These are phyloP conservation scores for Saccostrea glomerata DNA, from an alignment of 1,140 invertebrate species.

Conservation along the genomic window DNA sequence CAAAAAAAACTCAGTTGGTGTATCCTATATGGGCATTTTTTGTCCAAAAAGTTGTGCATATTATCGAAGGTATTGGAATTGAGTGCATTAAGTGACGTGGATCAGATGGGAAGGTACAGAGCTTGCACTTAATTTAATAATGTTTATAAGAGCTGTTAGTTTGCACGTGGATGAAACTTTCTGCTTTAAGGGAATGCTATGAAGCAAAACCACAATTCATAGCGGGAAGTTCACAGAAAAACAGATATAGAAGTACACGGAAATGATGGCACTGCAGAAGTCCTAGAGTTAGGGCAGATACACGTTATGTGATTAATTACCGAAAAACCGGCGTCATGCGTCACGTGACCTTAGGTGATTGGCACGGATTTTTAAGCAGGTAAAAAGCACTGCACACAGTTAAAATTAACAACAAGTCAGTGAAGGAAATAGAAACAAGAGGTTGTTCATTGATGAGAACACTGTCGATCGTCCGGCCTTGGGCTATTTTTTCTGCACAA, in stretches of 20 bases:
- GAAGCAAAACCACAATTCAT: neutral
- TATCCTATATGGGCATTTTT: too few species aligned
- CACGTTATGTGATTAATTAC: conserved; percentile 8
- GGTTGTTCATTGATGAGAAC: conserved; percentile 18
- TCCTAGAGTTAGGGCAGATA: conserved; percentile 17
- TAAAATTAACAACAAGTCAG: neutral
- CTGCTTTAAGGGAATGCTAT: too few species aligned
- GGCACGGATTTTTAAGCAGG: conserved; percentile 1
- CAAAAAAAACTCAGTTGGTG: too few species aligned
- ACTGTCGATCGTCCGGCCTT: neutral
- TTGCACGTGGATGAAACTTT: too few species aligned
- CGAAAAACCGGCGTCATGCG: neutral
- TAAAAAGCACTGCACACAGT: neutral
- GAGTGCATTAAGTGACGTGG: too few species aligned
- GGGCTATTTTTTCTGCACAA: conserved; percentile 18
- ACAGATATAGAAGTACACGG: conserved; percentile 1
- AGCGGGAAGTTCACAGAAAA: conserved; percentile 7
- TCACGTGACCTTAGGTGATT: conserved; percentile 17
- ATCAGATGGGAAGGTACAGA: too few species aligned
- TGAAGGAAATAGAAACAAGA: conserved; percentile 7
- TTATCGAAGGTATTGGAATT: too few species aligned
- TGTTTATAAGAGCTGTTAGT: too few species aligned
- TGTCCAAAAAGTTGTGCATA: too few species aligned
- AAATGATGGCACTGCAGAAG: conserved; percentile 16
- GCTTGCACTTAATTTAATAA: too few species aligned